Evolutionary conservation across 2,888 invertebrate genomes (phyloP).

Genomic region (Brenthis daphne): DNA sequence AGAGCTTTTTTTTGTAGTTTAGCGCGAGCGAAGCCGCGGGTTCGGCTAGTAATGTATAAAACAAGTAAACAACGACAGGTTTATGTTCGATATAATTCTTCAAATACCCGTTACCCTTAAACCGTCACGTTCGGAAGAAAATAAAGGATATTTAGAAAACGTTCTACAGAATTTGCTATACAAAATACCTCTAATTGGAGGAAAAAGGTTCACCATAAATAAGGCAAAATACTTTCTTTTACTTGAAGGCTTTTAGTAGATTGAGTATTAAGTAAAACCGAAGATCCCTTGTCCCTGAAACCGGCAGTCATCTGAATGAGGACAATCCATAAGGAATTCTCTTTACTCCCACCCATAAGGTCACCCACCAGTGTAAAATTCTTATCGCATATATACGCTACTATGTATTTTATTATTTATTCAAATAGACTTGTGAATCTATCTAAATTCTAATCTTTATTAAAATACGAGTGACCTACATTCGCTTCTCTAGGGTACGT

Average conservation of each 20-base stretch:
- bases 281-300: conserved; percentile 18
- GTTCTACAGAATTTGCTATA: conserved; percentile 7
- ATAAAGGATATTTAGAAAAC: conserved; percentile 8
- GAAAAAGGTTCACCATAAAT: conserved; percentile 18
- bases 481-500: too few species aligned
- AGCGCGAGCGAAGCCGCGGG: too few species aligned
- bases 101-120: conserved; percentile 7
- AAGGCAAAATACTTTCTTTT: conserved; percentile 22
- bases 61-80: background rate
- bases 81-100: conserved; percentile 4
- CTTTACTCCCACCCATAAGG: background rate
- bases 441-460: too few species aligned
- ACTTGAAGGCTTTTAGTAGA: conserved; percentile 30
- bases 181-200: conserved; percentile 23
- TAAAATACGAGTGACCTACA: too few species aligned
- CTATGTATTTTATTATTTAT: too few species aligned
- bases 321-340: conserved; percentile 50
- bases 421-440: too few species aligned
- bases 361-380: conserved; percentile 33
- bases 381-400: too few species aligned
- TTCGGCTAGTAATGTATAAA: too few species aligned
- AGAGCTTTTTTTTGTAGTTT: too few species aligned
- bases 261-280: conserved; percentile 42
- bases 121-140: conserved; percentile 13
- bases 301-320: conserved; percentile 40